Base-by-base conservation (phyloP, 2,797 vertebrate species). In the Sciurus vulgaris region DNA sequence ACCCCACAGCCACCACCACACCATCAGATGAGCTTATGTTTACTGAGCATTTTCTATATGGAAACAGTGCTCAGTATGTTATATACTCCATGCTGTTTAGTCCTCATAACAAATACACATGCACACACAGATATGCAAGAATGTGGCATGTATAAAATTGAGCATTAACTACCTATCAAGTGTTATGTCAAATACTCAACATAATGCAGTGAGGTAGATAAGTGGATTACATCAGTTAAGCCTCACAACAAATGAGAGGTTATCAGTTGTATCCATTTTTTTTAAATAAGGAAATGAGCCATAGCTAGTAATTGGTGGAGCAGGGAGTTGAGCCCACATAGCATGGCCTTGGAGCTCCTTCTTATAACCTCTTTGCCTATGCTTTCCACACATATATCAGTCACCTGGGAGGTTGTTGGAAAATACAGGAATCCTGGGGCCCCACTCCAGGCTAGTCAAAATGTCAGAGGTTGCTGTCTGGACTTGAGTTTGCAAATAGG, bases 251-350 rank as follows among this genome's bases (percentile, higher is more conserved):
- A 83, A 93, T 54, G 67, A 74, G 33, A 26, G 28, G 30, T 87
- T 87, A 77, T 24, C 79, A 20, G 0, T 88, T 86, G 86, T 73
- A 78, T 92, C 51, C 22, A 0, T n/a, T 91, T 94, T 94, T 95
- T 72, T 90, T 38, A 76, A 61, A 92, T 72, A 93, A 92, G 65
- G 56, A 94, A 87, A 70, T 72, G 15, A 93, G 17, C 54, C 67
- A 56, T 47, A 89, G 24, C 41, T 84, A 15, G 54, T 86, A 56
- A 63, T 44, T 59, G 59, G 13, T 30, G 7, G 56, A 51, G 14
- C 17, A 72, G 49, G 49, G 7, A 86, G 96, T 91, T 89, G 61
- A 77, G 76, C 35, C n/a, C 17, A 72, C 13, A 5, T 24, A 61
- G 8, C 41, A 3, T 5, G 22, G 24, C 69, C 76, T 83, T 35